These are phyloP conservation scores for Epicauta chinensis DNA, from an alignment of 1,140 invertebrate species.

Conservation along the genomic window DNA sequence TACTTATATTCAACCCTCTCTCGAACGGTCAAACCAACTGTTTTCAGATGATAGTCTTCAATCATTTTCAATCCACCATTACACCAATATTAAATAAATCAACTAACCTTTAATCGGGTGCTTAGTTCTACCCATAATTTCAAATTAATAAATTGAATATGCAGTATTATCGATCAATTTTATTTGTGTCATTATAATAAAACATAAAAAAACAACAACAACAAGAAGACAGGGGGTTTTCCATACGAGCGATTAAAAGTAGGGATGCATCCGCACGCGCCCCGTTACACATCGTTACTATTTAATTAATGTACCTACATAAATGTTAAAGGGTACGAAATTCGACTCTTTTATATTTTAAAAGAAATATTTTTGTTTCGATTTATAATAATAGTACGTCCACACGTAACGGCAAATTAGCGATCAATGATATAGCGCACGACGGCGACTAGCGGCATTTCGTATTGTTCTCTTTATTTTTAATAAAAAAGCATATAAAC, in stretches of 20 bases:
- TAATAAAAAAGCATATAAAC: too few species aligned
- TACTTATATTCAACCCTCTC: constrained; percentile 34
- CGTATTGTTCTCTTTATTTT: too few species aligned
- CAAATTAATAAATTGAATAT: too few species aligned
- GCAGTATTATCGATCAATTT: too few species aligned
- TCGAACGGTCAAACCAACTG: constrained; percentile 13
- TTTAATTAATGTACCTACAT: constrained; percentile 14
- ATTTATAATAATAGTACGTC: too few species aligned
- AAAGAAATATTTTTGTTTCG: too few species aligned
- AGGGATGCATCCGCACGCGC: constrained; percentile 4
- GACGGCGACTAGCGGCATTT: too few species aligned
- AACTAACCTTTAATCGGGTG: background rate
- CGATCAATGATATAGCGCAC: too few species aligned
- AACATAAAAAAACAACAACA: background rate
- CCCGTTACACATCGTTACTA: constrained; percentile 12
- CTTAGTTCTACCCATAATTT: too few species aligned
- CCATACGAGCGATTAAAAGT: background rate
- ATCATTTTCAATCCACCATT: constrained; percentile 17
- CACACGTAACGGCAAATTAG: too few species aligned
- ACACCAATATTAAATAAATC: constrained; percentile 1
- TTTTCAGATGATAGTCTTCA: constrained; percentile 26
- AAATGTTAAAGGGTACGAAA: constrained; percentile 8
- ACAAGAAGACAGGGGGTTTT: background rate
- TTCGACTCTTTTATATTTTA: background rate
- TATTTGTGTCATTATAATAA: too few species aligned